Evolutionary conservation across 2,797 vertebrate species (phyloP).

Genomic region (Chiloscyllium punctatum): DNA sequence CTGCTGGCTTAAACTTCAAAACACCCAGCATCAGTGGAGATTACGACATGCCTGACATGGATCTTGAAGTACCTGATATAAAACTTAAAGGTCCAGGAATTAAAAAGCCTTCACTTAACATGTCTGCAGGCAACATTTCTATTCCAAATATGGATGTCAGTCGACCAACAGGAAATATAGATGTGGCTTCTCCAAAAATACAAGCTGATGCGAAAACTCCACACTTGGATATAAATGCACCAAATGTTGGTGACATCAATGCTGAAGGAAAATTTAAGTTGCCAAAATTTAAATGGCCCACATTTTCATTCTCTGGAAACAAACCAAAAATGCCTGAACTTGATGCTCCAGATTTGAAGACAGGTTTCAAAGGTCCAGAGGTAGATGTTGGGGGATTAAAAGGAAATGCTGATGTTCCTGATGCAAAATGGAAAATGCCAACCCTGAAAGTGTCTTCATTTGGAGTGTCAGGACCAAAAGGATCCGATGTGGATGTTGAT

Average conservation of each 20-base stretch:
- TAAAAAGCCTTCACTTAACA: slow-evolving; percentile 24
- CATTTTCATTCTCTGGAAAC: slow-evolving; percentile 23
- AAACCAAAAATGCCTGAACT: slow-evolving; percentile 2
- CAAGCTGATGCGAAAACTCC: slow-evolving; percentile 46
- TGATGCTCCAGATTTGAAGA: slow-evolving; percentile 16
- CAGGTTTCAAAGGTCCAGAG: slow-evolving; percentile 40
- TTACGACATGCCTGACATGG: slow-evolving; percentile 18
- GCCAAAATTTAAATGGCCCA: slow-evolving; percentile 46
- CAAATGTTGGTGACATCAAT: slow-evolving; percentile 45
- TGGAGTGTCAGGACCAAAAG: slow-evolving; percentile 46
- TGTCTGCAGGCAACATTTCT: slow-evolving; percentile 44
- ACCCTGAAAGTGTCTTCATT: slow-evolving; percentile 34
- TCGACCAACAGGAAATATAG: neutral
- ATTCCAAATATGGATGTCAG: slow-evolving; percentile 43
- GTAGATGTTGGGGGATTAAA: slow-evolving; percentile 25
- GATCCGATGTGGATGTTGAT: slow-evolving; percentile 42
- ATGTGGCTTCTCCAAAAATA: slow-evolving; percentile 42
- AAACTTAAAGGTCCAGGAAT: slow-evolving; percentile 32
- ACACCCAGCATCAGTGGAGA: neutral
- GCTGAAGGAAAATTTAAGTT: slow-evolving; percentile 50
- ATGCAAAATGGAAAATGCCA: slow-evolving; percentile 23
- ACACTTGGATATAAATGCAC: slow-evolving; percentile 43
- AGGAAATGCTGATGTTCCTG: neutral
- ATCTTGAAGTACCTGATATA: slow-evolving; percentile 37
- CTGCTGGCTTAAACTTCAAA: neutral